A percentile compares a stretch with the other conserved stretches of the same genome.
Conservation (phyloP, 2,113 vertebrate genomes). For the Tricholaema leucomelas region DNA sequence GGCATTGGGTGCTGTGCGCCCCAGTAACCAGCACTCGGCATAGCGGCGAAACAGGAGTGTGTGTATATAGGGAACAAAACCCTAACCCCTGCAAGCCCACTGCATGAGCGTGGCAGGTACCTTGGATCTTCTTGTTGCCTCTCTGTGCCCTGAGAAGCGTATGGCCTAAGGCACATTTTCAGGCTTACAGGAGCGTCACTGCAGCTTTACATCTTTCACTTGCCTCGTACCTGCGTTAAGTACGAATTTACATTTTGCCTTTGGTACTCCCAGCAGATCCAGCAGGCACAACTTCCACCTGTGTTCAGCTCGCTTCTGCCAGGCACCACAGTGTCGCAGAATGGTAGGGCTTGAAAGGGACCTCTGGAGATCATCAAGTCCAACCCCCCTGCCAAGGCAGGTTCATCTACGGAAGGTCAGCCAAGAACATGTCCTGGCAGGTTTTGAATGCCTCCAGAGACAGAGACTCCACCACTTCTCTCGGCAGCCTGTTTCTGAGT, state of each 20-base stretch:
- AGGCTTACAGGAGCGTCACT: accelerated
- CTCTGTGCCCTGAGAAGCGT: background rate
- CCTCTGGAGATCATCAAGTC: too few relatives aligned
- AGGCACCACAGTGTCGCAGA: background rate
- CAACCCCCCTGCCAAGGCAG: too few relatives aligned
- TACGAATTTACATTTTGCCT: background rate
- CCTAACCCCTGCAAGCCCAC: accelerated
- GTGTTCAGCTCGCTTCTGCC: background rate
- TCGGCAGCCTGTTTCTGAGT: too few relatives aligned
- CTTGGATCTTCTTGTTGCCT: accelerated
- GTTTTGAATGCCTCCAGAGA: too few relatives aligned
- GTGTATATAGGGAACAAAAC: accelerated
- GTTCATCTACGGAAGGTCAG: too few relatives aligned
- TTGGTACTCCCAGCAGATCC: background rate
- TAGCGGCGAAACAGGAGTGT: accelerated
- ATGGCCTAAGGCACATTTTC: background rate
- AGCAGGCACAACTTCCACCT: background rate
- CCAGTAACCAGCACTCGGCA: accelerated
- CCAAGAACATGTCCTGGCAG: too few relatives aligned
- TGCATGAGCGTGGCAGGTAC: background rate
- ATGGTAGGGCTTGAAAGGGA: too few relatives aligned
- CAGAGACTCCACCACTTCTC: too few relatives aligned
- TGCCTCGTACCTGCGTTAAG: background rate
- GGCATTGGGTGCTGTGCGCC: accelerated
- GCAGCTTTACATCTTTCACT: background rate